These are phyloP conservation scores for Bruchidius siliquastri DNA, from an alignment of 2,888 invertebrate genomes.

Conservation along the genomic window DNA sequence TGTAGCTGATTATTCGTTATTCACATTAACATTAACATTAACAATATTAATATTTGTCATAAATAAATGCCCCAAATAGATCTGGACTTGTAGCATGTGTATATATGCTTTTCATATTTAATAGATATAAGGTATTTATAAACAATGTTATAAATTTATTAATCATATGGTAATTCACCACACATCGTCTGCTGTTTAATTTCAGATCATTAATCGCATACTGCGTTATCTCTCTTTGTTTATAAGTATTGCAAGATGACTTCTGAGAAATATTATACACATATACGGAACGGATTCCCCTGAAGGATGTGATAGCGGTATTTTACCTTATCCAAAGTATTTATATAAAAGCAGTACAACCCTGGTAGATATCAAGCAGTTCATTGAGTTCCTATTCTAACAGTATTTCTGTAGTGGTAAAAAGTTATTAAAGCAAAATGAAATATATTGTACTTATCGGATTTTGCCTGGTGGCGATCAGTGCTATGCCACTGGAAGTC, in stretches of 20 bases:
- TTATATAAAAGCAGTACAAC: neutral
- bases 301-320: neutral
- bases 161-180: neutral
- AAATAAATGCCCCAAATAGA: too few species aligned
- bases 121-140: too few species aligned
- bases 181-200: neutral
- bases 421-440: constrained; percentile 13
- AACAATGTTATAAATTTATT: neutral
- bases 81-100: too few species aligned
- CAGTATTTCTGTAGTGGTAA: neutral
- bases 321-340: neutral
- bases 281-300: neutral
- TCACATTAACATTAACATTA: too few species aligned
- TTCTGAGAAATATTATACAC: neutral
- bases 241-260: neutral
- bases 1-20: too few species aligned
- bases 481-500: constrained; percentile 16
- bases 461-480: constrained; percentile 10
- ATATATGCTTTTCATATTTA: too few species aligned
- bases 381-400: neutral
- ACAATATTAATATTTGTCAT: too few species aligned
- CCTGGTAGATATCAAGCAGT: neutral
- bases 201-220: neutral
- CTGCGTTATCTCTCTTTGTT: neutral
- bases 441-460: constrained; percentile 12